A percentile compares a stretch with the other conserved stretches of the same genome.
Conservation (phyloP, 2,797 vertebrate genomes). For the Gobio occitaniae region DNA sequence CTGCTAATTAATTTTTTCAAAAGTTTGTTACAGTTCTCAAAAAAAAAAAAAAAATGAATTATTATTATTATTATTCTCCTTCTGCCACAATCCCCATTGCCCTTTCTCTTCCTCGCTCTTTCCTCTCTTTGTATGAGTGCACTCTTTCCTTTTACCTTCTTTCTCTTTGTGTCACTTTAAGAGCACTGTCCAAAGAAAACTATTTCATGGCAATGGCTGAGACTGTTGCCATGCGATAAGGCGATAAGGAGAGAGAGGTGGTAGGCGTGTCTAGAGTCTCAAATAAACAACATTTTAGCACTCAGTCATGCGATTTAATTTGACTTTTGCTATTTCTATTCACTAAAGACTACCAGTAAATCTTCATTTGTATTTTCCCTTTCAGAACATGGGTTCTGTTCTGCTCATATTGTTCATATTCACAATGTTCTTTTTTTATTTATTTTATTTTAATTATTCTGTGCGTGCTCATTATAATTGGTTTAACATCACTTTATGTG, state of each 20-base stretch:
- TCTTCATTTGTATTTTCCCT: neutral
- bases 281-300: slow-evolving; percentile 28
- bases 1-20: no score
- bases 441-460: no score
- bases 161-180: slow-evolving; percentile 46
- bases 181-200: slow-evolving; percentile 48
- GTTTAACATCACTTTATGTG: no score
- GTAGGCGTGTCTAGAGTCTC: slow-evolving; percentile 12
- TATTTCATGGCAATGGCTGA: slow-evolving; percentile 56
- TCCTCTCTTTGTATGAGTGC: no score
- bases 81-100: no score
- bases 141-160: neutral
- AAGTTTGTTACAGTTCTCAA: no score
- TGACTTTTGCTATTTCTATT: neutral
- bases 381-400: neutral
- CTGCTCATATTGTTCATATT: no score
- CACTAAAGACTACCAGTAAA: neutral
- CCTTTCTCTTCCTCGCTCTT: no score
- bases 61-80: no score
- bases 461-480: no score
- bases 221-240: no score
- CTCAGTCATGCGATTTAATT: neutral
- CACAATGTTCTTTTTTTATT: neutral
- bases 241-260: slow-evolving; percentile 24
- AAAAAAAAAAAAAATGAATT: no score